Evolutionary conservation across 2,888 invertebrate species (phyloP).

Genomic region (Balanococcus diminutus): DNA sequence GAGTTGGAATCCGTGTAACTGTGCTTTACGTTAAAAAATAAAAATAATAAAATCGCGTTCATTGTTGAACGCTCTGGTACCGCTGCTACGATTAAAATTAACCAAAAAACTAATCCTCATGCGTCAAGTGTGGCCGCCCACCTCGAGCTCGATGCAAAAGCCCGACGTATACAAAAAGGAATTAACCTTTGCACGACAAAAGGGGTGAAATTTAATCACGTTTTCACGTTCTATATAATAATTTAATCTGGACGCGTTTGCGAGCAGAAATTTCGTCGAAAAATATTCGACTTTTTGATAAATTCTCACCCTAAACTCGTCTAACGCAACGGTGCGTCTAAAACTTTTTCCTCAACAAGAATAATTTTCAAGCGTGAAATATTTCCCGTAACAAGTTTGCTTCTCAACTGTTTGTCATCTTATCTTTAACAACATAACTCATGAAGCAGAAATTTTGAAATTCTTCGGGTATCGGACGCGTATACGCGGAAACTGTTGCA

Average conservation of each 20-base stretch:
- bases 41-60: neutral
- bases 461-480: constrained; percentile 22
- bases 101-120: neutral
- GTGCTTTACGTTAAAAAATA: neutral
- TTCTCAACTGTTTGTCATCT: constrained; percentile 28
- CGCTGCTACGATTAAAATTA: neutral
- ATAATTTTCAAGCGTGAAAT: constrained; percentile 29
- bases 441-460: constrained; percentile 12
- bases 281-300: constrained; percentile 17
- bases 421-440: constrained; percentile 29
- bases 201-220: constrained; percentile 18
- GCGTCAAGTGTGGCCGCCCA: neutral
- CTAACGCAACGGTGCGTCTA: neutral
- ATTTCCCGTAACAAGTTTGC: constrained; percentile 20
- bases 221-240: constrained; percentile 21
- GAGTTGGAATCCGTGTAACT: too few species aligned
- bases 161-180: neutral
- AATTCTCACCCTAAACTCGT: constrained; percentile 6
- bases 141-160: neutral
- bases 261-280: constrained; percentile 1
- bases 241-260: constrained; percentile 19
- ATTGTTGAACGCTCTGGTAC: neutral
- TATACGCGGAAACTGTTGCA: constrained; percentile 3
- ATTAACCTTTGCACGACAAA: constrained; percentile 19
- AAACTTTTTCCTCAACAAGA: constrained; percentile 8